phyloP scores from a whole-genome alignment of 2,888 invertebrate species.

The Agonopterix alstromeriana region DNA sequence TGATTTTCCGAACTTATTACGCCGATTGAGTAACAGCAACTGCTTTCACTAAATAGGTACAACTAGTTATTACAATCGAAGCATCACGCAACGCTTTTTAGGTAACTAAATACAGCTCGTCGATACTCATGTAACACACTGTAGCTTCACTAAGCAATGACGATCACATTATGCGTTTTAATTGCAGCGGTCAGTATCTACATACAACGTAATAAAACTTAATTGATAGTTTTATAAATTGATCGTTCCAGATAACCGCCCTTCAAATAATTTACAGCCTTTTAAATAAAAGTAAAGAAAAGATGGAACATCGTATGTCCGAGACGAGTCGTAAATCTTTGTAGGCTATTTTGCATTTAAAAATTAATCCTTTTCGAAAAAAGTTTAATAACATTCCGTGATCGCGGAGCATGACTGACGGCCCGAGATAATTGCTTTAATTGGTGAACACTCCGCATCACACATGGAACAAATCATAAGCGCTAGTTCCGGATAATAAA shows the following conservation, averaged over 20 bases:
- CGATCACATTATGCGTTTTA: conserved; percentile 4
- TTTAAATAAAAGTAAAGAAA: background rate
- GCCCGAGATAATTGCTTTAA: conserved; percentile 36
- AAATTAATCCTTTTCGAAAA: conserved; percentile 16
- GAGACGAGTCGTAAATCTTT: conserved; percentile 3
- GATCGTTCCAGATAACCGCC: conserved; percentile 3
- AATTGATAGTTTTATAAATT: conserved; percentile 1
- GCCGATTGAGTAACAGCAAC: conserved; percentile 49
- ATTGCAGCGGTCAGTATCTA: background rate
- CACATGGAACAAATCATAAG: conserved; percentile 51
- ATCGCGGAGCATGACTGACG: conserved; percentile 51
- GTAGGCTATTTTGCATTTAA: conserved; percentile 9
- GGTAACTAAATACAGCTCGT: conserved; percentile 43
- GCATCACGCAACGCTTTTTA: conserved; percentile 60
- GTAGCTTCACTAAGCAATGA: conserved; percentile 12
- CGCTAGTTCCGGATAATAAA: conserved; percentile 51
- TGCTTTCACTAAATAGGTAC: conserved; percentile 54
- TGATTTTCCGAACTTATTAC: conserved; percentile 45
- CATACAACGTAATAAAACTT: background rate
- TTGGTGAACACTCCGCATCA: conserved; percentile 46
- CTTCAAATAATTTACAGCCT: conserved; percentile 1
- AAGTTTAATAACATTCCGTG: conserved; percentile 29
- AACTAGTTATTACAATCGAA: conserved; percentile 51
- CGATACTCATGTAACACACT: conserved; percentile 29
- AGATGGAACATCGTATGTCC: background rate